Evolutionary conservation across 2,888 invertebrate genomes (phyloP).

Genomic region (Selenia dentaria): DNA sequence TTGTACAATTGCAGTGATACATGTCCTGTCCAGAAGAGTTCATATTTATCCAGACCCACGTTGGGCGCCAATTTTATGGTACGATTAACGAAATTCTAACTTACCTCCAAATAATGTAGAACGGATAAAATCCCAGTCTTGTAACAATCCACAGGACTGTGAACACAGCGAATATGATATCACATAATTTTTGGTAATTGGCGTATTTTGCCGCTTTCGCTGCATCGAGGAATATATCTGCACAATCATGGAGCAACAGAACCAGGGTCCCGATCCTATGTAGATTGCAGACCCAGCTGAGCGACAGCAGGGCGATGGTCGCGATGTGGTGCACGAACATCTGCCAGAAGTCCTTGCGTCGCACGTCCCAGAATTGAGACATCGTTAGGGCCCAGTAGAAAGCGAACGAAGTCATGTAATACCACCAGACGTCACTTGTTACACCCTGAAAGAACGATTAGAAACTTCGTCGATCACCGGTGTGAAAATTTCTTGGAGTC

Average conservation of each 20-base stretch:
- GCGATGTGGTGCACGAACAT: conserved; percentile 99
- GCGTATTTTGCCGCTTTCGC: conserved; percentile 98
- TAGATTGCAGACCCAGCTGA: conserved; percentile 98
- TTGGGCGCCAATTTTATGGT: conserved; percentile 14
- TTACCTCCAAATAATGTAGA: conserved; percentile 93
- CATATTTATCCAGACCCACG: no score
- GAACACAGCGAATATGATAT: conserved; percentile 94
- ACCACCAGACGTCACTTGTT: conserved; percentile 95
- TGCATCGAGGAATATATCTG: conserved; percentile 95
- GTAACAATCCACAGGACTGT: conserved; percentile 96
- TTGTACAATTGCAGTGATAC: no score
- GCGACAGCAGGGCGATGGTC: conserved; percentile 94
- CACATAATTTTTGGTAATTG: conserved; percentile 94
- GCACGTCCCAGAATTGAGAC: conserved; percentile 97
- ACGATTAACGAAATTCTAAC: conserved; percentile 24
- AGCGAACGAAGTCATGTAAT: conserved; percentile 97
- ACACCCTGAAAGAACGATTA: conserved; percentile 88
- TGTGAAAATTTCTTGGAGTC: neutral
- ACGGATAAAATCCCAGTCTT: conserved; percentile 94
- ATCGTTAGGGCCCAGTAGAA: conserved; percentile 98
- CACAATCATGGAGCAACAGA: conserved; percentile 93
- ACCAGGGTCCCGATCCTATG: conserved; percentile 96
- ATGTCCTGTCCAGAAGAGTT: no score
- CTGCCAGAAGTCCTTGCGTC: conserved; percentile 98
- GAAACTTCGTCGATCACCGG: no score